Base-by-base conservation (phyloP, 1,140 invertebrate species). In the Pachypsylla venusta region DNA sequence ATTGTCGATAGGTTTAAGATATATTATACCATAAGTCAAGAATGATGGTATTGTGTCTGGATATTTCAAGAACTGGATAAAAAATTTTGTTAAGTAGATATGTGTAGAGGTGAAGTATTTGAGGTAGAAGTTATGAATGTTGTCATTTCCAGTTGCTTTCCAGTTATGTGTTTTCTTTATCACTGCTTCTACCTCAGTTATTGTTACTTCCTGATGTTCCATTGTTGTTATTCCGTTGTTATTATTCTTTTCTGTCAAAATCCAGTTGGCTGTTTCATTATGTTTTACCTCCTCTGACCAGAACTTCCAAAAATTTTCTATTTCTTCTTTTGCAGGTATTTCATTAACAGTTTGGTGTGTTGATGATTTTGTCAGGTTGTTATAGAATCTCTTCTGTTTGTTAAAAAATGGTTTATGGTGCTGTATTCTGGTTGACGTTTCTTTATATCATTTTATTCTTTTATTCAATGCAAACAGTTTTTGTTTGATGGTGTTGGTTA, bases 111-210 rank as follows among this genome's bases (percentile, higher is more conserved):
- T 25, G 39, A 58, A 53, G 2, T 58, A 7, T 25, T 58, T 58
- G 20, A 7, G 19, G 14, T 22, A 58, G 39, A 16, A 35, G 39
- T 58, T 58, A 22, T 58, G 57, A 12, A 58, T 48, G 12, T 25
- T n/a, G 25, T 58, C 57, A 19, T 7, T 5, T n/a, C 57, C 57
- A 20, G 40, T 27, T 13, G 30, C 14, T 53, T 58, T 58, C 57
- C 57, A 58, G 16, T 58, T 58, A 13, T 58, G 57, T 19, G 40
- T 48, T 25, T 58, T 58, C 13, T 42, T 40, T 2, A 40, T 58
- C 2, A 20, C 24, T 25, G 16, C 39, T 48, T 2, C 40, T 7
- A 58, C 2, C 10, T 58, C 57, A n/a, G 26, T 25, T 24, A 5
- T 22, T 55, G 13, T 55, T 2, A 55, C 25, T 10, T 24, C 20